Percentiles rank a stretch among this genome's conserved stretches.
Evolutionary conservation across 2,888 invertebrate species (phyloP).

Genomic region (Cheilosia variabilis): DNA sequence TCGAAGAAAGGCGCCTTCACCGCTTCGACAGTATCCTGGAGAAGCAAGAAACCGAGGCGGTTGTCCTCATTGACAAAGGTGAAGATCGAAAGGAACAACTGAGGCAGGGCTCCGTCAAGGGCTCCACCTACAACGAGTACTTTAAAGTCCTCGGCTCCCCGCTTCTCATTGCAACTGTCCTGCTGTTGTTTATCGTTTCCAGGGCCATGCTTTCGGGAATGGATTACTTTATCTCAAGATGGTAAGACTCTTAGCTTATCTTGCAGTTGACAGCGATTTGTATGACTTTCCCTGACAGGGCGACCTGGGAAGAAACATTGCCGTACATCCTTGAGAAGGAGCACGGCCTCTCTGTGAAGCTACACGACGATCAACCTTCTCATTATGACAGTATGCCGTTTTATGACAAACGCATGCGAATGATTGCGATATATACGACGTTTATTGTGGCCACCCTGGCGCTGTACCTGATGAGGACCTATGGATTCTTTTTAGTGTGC

Average conservation of each 20-base stretch:
- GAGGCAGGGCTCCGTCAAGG: constrained; percentile 86
- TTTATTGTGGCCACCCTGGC: constrained; percentile 80
- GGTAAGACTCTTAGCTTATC: constrained; percentile 83
- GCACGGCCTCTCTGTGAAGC: background rate
- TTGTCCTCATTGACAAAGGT: constrained; percentile 75
- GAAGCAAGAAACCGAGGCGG: background rate
- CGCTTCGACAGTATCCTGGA: constrained; percentile 35
- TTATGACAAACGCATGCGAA: constrained; percentile 76
- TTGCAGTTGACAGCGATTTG: background rate
- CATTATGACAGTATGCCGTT: background rate
- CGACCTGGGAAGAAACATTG: constrained; percentile 82
- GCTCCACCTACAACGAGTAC: constrained; percentile 86
- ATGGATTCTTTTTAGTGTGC: constrained; percentile 89
- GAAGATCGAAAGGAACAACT: constrained; percentile 86
- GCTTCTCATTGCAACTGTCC: constrained; percentile 79
- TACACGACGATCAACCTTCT: background rate
- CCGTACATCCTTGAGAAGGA: constrained; percentile 42
- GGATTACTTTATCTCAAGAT: constrained; percentile 90
- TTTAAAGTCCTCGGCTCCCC: constrained; percentile 85
- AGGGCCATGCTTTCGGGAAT: constrained; percentile 88
- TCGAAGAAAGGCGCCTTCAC: constrained; percentile 38
- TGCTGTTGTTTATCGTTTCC: constrained; percentile 85
- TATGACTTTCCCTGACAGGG: constrained; percentile 77
- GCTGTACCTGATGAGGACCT: constrained; percentile 86
- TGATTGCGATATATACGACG: constrained; percentile 80